Conservation (phyloP, 92 coral and sea anemone species). For the Umimayanthus kanabou region DNA sequence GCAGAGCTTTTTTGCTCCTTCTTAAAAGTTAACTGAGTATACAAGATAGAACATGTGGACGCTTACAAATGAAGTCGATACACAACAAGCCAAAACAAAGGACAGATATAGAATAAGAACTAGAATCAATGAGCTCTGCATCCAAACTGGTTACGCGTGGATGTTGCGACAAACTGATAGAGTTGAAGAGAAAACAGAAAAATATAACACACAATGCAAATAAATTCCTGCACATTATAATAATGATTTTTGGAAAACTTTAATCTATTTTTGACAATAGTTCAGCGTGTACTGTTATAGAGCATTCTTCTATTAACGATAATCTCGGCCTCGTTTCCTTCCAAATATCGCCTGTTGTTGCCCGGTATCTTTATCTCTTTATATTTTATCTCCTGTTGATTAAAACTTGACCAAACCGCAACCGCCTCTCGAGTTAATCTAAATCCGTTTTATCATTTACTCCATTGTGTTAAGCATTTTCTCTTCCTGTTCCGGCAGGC, state of each 20-base stretch:
- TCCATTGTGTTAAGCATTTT: neutral
- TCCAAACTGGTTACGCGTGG: too few species aligned
- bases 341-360: neutral
- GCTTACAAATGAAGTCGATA: neutral
- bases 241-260: neutral
- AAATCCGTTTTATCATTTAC: neutral
- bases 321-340: neutral
- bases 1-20: too few species aligned
- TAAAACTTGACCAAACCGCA: neutral
- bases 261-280: too few species aligned
- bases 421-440: neutral
- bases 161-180: neutral
- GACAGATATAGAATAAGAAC: neutral
- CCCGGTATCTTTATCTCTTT: neutral
- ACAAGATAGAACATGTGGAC: too few species aligned
- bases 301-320: neutral
- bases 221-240: neutral
- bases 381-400: neutral
- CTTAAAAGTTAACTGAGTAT: too few species aligned
- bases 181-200: neutral
- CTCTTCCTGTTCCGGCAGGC: neutral
- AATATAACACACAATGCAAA: neutral
- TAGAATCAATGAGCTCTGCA: neutral
- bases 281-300: neutral
- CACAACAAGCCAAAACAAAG: neutral